Evolutionary conservation across 2,888 invertebrate species (phyloP).

Genomic region (Eristalis intricaria): DNA sequence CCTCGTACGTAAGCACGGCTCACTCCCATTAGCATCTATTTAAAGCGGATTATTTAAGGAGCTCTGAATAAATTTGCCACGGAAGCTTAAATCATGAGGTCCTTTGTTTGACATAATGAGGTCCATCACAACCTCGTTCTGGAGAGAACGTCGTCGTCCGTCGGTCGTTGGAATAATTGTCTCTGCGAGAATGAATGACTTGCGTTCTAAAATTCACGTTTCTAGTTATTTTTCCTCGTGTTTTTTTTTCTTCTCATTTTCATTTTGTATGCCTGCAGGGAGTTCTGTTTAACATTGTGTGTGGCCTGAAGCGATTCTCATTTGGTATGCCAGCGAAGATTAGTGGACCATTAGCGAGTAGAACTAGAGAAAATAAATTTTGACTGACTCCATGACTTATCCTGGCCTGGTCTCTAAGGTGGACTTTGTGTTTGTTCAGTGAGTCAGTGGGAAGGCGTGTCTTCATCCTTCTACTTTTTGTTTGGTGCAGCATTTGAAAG

Average conservation of each 20-base stretch:
- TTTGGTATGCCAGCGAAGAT: background rate
- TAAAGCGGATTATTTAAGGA: background rate
- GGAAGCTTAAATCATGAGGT: constrained; percentile 1
- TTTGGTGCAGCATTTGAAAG: background rate
- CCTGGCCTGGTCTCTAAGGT: background rate
- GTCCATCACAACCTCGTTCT: background rate
- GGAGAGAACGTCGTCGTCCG: background rate
- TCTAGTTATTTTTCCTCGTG: background rate
- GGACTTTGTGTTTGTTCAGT: background rate
- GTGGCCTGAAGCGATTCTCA: background rate
- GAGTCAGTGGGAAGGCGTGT: background rate
- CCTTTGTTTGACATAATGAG: background rate
- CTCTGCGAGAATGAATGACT: background rate
- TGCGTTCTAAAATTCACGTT: background rate
- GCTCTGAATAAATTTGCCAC: background rate
- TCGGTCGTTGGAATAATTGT: background rate
- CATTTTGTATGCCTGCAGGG: background rate
- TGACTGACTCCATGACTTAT: background rate
- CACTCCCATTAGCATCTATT: constrained; percentile 4
- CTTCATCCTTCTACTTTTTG: background rate
- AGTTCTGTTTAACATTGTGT: background rate
- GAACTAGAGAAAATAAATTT: background rate
- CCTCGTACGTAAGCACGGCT: background rate
- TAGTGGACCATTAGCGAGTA: background rate
- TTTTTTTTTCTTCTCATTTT: background rate